These are phyloP conservation scores for Gallirallus australis DNA, from an alignment of 2,797 vertebrate genomes.

Conservation along the genomic window DNA sequence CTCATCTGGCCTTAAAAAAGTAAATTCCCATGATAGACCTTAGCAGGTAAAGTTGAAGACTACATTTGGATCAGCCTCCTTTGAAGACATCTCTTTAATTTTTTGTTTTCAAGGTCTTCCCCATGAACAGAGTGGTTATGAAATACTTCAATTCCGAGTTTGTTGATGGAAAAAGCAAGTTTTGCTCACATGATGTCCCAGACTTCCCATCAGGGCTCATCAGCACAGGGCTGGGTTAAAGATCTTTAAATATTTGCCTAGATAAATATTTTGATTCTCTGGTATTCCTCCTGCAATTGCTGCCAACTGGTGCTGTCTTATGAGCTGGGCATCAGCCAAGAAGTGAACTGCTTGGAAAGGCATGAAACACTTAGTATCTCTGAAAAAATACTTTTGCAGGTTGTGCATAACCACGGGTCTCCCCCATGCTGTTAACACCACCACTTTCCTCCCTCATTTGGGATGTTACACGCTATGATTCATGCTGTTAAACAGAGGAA, in stretches of 20 bases:
- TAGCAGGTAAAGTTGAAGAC: not conserved
- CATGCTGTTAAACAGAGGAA: not conserved
- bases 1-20: not conserved
- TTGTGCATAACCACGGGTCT: not conserved
- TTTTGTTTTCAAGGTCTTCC: not conserved
- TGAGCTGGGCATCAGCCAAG: not conserved
- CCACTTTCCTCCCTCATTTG: not conserved
- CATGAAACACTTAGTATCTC: not conserved
- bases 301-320: not conserved
- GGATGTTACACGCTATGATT: not conserved
- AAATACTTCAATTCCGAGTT: not conserved
- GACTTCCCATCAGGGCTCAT: not conserved
- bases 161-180: not conserved
- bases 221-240: not conserved
- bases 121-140: fast-evolving
- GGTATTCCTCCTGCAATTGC: not conserved
- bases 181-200: not conserved
- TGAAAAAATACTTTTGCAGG: not conserved
- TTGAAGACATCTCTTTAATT: not conserved
- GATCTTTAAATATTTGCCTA: not conserved
- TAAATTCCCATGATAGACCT: not conserved
- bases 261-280: not conserved
- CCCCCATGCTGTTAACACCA: not conserved
- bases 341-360: not conserved
- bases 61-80: not conserved